phyloP scores from a whole-genome alignment of 2,888 invertebrate species.

The Pyrgus malvae region DNA sequence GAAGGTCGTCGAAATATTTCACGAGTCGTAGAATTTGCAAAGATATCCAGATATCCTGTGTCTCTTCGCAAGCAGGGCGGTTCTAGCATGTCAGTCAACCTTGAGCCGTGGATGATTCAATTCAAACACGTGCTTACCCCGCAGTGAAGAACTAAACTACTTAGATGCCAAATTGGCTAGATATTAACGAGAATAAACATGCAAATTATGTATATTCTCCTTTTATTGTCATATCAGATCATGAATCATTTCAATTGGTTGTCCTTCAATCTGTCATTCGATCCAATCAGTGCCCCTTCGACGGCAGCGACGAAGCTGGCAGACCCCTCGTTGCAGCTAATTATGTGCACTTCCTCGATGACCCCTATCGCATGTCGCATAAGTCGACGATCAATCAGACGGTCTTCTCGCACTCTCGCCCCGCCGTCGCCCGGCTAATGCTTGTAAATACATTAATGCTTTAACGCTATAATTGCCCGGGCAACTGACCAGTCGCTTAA shows the following conservation, averaged over 20 bases:
- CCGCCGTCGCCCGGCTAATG: constrained; percentile 20
- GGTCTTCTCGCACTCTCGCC: constrained; percentile 11
- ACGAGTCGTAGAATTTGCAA: no score
- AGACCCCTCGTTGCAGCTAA: background rate
- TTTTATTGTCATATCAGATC: background rate
- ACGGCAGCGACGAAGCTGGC: background rate
- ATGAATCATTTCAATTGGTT: background rate
- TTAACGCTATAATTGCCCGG: constrained; percentile 49
- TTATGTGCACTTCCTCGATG: constrained; percentile 22
- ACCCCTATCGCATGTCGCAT: constrained; percentile 20
- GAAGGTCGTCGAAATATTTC: no score
- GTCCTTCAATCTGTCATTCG: background rate
- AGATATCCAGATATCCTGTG: no score
- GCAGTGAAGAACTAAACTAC: no score
- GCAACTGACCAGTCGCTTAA: constrained; percentile 54
- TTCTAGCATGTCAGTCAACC: no score
- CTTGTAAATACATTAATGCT: constrained; percentile 40
- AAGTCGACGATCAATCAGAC: constrained; percentile 24
- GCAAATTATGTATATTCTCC: no score
- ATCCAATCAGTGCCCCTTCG: constrained; percentile 15
- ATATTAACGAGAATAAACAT: no score
- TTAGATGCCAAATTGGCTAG: no score
- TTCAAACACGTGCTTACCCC: no score
- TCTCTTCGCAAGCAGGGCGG: no score
- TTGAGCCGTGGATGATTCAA: no score